Conservation (phyloP, 2,113 vertebrate genomes). For the Baryphthengus martii region DNA sequence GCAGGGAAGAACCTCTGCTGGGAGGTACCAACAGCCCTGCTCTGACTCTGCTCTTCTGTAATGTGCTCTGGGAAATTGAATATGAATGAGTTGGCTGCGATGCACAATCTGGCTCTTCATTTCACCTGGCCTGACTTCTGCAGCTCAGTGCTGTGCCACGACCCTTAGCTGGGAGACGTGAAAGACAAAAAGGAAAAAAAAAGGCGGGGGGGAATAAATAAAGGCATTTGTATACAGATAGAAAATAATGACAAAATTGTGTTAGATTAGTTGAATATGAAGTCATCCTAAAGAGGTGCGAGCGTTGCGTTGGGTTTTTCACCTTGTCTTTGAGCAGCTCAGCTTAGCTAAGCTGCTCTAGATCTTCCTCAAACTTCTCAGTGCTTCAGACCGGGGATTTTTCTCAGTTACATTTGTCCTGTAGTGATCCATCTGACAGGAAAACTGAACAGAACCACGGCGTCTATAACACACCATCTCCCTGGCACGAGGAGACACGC, state of each 20-base stretch:
- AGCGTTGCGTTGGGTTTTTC: fast-evolving
- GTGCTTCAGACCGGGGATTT: neutral
- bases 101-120: neutral
- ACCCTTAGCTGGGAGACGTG: fast-evolving
- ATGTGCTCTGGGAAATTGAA: neutral
- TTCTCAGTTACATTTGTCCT: neutral
- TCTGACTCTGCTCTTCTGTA: neutral
- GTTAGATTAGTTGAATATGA: neutral
- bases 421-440: neutral
- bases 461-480: neutral
- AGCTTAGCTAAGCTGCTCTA: neutral
- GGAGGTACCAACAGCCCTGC: neutral
- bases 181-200: fast-evolving
- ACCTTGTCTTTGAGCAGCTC: neutral
- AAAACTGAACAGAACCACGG: neutral
- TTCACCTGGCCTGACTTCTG: neutral
- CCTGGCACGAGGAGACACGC: neutral
- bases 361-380: neutral
- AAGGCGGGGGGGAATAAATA: neutral
- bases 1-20: neutral
- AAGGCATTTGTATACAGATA: neutral
- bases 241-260: neutral
- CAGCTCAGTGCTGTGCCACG: neutral
- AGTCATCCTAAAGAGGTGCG: fast-evolving
- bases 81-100: neutral